phyloP scores from a whole-genome alignment of 1,140 invertebrate genomes.

The Diorhabda carinulata region DNA sequence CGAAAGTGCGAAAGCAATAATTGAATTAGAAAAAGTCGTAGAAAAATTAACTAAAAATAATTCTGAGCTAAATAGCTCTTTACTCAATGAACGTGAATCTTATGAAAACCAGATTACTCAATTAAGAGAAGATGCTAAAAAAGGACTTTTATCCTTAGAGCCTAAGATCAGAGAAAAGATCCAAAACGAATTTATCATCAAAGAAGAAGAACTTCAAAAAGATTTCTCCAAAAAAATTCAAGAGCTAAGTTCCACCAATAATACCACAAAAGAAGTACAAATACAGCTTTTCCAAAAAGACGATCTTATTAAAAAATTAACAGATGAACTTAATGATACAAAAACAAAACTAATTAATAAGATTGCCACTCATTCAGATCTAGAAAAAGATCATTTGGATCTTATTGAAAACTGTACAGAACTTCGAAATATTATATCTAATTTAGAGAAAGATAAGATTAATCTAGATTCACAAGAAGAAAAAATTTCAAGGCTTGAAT shows the following conservation, averaged over 20 bases:
- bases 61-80: conserved; percentile 20
- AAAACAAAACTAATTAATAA: conserved; percentile 24
- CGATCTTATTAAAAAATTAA: conserved; percentile 44
- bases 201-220: conserved; percentile 48
- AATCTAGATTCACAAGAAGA: conserved; percentile 50
- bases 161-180: conserved; percentile 37
- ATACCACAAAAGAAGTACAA: conserved; percentile 48
- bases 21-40: conserved; percentile 15
- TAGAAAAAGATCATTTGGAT: conserved; percentile 42
- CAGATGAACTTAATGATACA: conserved; percentile 32
- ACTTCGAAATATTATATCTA: conserved; percentile 21
- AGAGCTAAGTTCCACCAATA: conserved; percentile 44
- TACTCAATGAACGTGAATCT: conserved; percentile 24
- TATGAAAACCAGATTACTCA: conserved; percentile 31
- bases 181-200: conserved; percentile 24
- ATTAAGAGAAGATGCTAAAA: conserved; percentile 37
- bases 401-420: conserved; percentile 37
- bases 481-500: conserved; percentile 43
- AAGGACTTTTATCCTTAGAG: conserved; percentile 37
- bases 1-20: conserved; percentile 17
- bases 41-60: conserved; percentile 24
- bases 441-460: conserved; percentile 41
- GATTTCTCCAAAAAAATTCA: conserved; percentile 48
- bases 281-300: conserved; percentile 48
- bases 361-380: conserved; percentile 27